Percentiles rank a stretch among this genome's conserved stretches.
These are phyloP conservation scores for Mimachlamys varia DNA, from an alignment of 2,888 invertebrate species.

Conservation along the genomic window DNA sequence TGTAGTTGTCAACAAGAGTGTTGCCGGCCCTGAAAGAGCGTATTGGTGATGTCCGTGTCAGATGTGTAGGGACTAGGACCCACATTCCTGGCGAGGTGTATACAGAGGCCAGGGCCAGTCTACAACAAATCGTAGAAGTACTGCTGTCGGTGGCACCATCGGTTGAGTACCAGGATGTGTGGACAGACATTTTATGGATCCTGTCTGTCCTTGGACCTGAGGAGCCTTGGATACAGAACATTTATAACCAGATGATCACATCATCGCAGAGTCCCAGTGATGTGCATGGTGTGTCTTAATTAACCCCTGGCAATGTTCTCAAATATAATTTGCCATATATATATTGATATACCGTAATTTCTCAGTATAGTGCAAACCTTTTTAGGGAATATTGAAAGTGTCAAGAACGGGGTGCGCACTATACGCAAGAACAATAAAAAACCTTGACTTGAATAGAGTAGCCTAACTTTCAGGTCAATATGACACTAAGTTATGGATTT, in stretches of 20 bases:
- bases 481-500: no score
- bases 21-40: not conserved
- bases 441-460: no score
- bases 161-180: not conserved
- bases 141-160: not conserved
- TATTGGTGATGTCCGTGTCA: conserved; percentile 12
- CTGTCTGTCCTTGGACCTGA: not conserved
- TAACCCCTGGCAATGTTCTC: not conserved
- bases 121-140: not conserved
- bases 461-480: no score
- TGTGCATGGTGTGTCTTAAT: not conserved
- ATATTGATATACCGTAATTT: no score
- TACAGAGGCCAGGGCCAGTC: not conserved
- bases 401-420: no score
- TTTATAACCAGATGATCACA: not conserved
- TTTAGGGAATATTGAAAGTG: no score
- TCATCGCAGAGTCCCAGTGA: not conserved
- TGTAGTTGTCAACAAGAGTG: not conserved
- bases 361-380: no score
- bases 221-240: not conserved
- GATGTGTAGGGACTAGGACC: not conserved
- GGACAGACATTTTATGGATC: not conserved
- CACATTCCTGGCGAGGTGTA: not conserved
- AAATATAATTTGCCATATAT: no score
- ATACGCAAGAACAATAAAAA: no score